Evolutionary conservation across 1,140 invertebrate species (phyloP).

Genomic region (Lucilia cuprina): DNA sequence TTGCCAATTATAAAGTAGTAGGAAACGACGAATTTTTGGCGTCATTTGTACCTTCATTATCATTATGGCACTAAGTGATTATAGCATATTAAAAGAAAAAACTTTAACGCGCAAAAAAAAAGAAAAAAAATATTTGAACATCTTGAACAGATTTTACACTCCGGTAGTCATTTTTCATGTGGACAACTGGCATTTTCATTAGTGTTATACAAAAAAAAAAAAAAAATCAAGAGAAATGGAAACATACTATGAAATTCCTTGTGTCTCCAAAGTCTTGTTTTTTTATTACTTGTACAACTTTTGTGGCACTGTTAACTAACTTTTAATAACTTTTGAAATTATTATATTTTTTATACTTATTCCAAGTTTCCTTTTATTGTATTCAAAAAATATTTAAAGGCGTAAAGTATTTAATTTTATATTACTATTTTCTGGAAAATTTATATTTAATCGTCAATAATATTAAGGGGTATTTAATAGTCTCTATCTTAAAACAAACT

Average conservation of each 20-base stretch:
- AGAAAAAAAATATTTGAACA: background rate
- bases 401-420: background rate
- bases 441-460: too few relatives aligned
- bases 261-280: background rate
- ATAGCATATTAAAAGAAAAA: background rate
- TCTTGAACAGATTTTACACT: slow-evolving; percentile 11
- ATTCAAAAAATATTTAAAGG: background rate
- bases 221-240: background rate
- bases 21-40: background rate
- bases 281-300: background rate
- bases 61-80: slow-evolving; percentile 10
- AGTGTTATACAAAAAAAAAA: background rate
- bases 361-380: background rate
- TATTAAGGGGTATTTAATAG: too few relatives aligned
- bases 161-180: slow-evolving; percentile 17
- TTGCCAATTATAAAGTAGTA: background rate
- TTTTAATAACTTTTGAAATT: background rate
- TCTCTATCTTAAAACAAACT: too few relatives aligned
- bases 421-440: too few relatives aligned
- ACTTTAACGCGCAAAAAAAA: background rate
- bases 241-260: background rate
- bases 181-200: slow-evolving; percentile 9
- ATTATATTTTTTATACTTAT: background rate
- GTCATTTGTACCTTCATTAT: background rate
- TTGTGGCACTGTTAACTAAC: background rate